Conservation (phyloP, 2,797 vertebrate species). For the Meda fulgida region DNA sequence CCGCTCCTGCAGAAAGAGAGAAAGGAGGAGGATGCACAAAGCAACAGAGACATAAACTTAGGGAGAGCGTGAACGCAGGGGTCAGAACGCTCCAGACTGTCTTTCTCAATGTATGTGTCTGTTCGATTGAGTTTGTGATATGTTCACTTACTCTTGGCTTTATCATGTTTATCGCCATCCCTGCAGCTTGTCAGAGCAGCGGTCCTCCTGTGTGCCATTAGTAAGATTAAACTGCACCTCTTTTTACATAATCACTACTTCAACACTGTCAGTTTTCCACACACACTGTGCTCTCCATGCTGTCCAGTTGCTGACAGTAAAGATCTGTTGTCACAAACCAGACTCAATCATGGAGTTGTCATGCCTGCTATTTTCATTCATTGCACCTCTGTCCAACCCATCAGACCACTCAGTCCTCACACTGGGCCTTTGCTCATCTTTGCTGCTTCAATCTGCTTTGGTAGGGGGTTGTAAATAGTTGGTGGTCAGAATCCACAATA, state of each 20-base stretch:
- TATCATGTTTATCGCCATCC: conserved; percentile 38
- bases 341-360: conserved; percentile 21
- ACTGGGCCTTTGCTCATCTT: neutral
- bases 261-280: conserved; percentile 7
- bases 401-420: neutral
- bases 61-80: neutral
- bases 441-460: neutral
- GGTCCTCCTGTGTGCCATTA: conserved; percentile 38
- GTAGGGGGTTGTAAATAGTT: conserved; percentile 1
- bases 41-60: conserved; percentile 41
- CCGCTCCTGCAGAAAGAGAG: conserved; percentile 40
- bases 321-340: conserved; percentile 13
- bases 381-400: neutral
- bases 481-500: neutral
- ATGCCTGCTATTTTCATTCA: neutral
- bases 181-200: conserved; percentile 38
- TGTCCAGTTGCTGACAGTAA: conserved; percentile 20
- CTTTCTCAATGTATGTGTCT: conserved; percentile 24
- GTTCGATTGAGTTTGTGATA: conserved; percentile 23
- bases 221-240: conserved; percentile 45
- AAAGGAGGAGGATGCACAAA: conserved; percentile 55
- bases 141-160: conserved; percentile 32
- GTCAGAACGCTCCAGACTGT: conserved; percentile 23
- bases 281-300: neutral
- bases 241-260: conserved; percentile 45